A percentile compares a stretch with the other conserved stretches of the same genome.
These are phyloP conservation scores for Aptenodytes patagonicus DNA, from an alignment of 2,113 vertebrate genomes.

Conservation along the genomic window DNA sequence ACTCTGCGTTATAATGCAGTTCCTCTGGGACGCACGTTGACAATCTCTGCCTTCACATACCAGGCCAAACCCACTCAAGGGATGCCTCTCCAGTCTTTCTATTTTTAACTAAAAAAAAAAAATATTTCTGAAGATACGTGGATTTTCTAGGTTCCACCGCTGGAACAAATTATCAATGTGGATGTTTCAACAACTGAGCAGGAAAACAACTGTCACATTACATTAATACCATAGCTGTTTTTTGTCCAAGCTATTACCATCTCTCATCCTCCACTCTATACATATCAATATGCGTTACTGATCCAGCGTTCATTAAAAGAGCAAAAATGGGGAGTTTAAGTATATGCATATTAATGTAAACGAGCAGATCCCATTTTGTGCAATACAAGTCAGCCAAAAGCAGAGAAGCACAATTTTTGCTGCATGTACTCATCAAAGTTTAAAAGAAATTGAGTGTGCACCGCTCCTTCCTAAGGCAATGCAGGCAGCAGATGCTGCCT, in stretches of 20 bases:
- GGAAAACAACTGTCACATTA: conserved; percentile 49
- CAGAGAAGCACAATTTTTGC: not conserved
- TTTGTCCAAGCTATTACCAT: not conserved
- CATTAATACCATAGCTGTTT: not conserved
- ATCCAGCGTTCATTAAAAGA: not conserved
- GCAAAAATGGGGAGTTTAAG: not conserved
- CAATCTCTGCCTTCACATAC: conserved; percentile 62
- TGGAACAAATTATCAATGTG: conserved; percentile 27
- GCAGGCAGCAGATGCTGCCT: not conserved
- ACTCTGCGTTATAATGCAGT: not conserved
- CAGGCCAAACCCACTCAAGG: conserved; percentile 70
- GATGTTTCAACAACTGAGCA: conserved; percentile 50
- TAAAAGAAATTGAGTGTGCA: not conserved
- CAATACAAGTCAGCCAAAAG: not conserved
- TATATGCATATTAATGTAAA: not conserved
- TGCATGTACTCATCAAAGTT: not conserved
- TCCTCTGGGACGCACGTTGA: conserved; percentile 8
- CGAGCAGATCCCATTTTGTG: not conserved
- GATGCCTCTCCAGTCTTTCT: conserved; percentile 65
- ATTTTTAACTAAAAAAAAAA: conserved; percentile 67
- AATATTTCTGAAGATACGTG: conserved; percentile 18
- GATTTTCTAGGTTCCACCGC: conserved; percentile 27
- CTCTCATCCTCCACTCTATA: not conserved
- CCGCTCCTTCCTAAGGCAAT: not conserved
- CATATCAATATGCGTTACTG: not conserved